A percentile compares a stretch with the other conserved stretches of the same genome.
These are phyloP conservation scores for Tenualosa ilisha DNA, from an alignment of 2,797 vertebrate species.

Conservation along the genomic window DNA sequence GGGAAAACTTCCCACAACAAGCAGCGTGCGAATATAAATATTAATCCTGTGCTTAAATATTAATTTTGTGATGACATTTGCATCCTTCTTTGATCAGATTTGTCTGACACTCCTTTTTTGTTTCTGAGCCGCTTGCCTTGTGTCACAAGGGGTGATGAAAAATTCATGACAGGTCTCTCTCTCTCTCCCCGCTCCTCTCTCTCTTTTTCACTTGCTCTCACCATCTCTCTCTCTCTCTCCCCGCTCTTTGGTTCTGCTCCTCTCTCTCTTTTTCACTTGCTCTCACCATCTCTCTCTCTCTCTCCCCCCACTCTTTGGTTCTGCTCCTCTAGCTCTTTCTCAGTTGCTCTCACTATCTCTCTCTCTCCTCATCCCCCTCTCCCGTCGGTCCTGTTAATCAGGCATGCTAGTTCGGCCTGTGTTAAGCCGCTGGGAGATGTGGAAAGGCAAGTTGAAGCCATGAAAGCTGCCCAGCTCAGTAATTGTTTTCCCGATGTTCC, in stretches of 20 bases:
- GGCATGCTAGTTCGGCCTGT: not conserved
- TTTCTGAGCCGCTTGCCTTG: slow-evolving; percentile 49
- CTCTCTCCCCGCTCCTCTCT: not conserved
- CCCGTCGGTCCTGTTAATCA: not conserved
- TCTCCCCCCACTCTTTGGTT: too few relatives aligned
- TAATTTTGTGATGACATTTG: slow-evolving; percentile 55
- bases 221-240: not conserved
- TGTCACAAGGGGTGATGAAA: slow-evolving; percentile 56
- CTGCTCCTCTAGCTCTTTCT: too few relatives aligned
- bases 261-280: too few relatives aligned
- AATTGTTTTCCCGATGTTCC: not conserved
- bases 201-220: too few relatives aligned
- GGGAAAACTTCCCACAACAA: slow-evolving; percentile 44
- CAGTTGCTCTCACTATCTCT: too few relatives aligned
- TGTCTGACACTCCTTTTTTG: slow-evolving; percentile 50
- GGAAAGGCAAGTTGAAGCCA: not conserved
- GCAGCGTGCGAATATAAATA: slow-evolving; percentile 49
- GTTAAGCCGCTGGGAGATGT: not conserved
- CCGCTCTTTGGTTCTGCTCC: too few relatives aligned
- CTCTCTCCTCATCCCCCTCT: not conserved
- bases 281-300: slow-evolving; percentile 34
- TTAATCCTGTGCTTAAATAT: slow-evolving; percentile 59
- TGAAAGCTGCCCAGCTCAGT: not conserved
- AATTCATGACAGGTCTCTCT: slow-evolving; percentile 56
- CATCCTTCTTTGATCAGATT: slow-evolving; percentile 58